Percentiles rank a stretch among this genome's conserved stretches.
Evolutionary conservation across 2,797 vertebrate species (phyloP).

Genomic region (Scolopax rusticola): DNA sequence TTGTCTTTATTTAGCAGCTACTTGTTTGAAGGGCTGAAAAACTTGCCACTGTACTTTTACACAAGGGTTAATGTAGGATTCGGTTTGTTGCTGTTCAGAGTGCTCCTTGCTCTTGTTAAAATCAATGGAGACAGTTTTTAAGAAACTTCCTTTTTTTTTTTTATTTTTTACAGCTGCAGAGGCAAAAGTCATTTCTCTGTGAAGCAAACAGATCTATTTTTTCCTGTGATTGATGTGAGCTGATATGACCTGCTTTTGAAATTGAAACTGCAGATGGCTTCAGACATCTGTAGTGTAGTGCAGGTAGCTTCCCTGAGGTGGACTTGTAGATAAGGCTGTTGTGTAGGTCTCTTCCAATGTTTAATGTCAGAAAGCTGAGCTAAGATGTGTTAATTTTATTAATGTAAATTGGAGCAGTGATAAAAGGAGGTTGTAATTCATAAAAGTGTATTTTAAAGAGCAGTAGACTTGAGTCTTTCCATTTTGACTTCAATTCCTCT

Average conservation of each 20-base stretch:
- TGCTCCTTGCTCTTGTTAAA: not conserved
- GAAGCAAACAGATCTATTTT: not conserved
- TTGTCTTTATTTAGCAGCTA: not conserved
- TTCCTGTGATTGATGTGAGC: slow-evolving; percentile 5
- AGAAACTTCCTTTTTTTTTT: not conserved
- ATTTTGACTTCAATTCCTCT: not conserved
- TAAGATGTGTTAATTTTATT: not conserved
- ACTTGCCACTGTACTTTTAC: not conserved
- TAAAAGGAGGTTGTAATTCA: not conserved
- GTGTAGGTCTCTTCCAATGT: not conserved
- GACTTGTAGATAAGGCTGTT: not conserved
- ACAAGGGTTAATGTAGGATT: not conserved
- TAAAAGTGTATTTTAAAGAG: not conserved
- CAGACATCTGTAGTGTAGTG: not conserved
- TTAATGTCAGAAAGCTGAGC: not conserved
- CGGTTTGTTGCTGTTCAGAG: not conserved
- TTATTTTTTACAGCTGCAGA: not conserved
- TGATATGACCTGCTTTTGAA: slow-evolving; percentile 7
- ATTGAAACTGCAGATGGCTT: slow-evolving; percentile 11
- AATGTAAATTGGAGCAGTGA: not conserved
- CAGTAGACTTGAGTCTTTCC: not conserved
- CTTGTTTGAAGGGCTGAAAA: not conserved
- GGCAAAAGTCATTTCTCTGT: not conserved
- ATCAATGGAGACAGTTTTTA: not conserved
- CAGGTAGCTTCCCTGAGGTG: not conserved